phyloP scores from a whole-genome alignment of 2,888 invertebrate species.

The Platypus cylindrus region DNA sequence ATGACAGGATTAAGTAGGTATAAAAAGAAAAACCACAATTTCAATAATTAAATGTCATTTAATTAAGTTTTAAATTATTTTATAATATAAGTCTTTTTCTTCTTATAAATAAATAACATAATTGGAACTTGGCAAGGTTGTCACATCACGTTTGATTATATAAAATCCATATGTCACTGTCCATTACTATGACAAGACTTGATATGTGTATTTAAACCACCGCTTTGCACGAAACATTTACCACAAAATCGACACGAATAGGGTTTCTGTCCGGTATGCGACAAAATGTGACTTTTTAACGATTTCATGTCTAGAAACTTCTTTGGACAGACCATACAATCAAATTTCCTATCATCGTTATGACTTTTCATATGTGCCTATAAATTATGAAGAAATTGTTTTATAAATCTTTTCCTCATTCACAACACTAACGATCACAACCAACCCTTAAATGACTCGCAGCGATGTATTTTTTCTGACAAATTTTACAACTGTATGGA shows the following conservation, averaged over 20 bases:
- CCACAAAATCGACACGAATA: conserved; percentile 28
- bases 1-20: no score
- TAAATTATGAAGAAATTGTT: conserved; percentile 3
- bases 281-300: conserved; percentile 27
- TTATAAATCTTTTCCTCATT: neutral
- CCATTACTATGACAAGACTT: conserved; percentile 19
- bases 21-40: no score
- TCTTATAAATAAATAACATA: no score
- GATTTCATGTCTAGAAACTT: conserved; percentile 28
- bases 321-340: conserved; percentile 29
- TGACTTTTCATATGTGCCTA: conserved; percentile 30
- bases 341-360: conserved; percentile 24
- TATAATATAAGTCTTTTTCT: no score
- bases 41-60: no score
- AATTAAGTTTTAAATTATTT: no score
- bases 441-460: conserved; percentile 31
- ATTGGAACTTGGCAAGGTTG: no score
- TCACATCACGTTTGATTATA: no score
- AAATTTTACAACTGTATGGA: conserved; percentile 30
- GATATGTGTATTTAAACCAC: conserved; percentile 19
- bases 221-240: conserved; percentile 24
- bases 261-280: conserved; percentile 28
- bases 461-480: conserved; percentile 32
- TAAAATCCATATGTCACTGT: no score
- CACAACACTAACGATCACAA: conserved; percentile 3